Percentiles rank a stretch among this genome's conserved stretches.
Conservation (phyloP, 1,140 invertebrate genomes). For the Helicoverpa zea region DNA sequence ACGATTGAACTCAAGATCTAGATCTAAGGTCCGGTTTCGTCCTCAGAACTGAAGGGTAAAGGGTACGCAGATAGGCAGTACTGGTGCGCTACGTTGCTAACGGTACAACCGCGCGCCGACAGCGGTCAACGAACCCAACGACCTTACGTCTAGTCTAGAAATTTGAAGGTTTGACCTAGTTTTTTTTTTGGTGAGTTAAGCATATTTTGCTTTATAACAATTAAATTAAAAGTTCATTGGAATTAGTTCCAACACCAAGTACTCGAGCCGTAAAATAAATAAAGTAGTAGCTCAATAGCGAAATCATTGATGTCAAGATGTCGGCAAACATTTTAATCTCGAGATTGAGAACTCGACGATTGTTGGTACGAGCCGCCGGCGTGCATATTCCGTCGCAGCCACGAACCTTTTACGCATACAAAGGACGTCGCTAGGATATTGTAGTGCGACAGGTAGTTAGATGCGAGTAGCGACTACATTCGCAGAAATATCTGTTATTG, state of each 20-base stretch:
- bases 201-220: conserved; percentile 24
- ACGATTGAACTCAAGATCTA: neutral
- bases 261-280: conserved; percentile 16
- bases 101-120: conserved; percentile 69
- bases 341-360: conserved; percentile 44
- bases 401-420: conserved; percentile 72
- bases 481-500: conserved; percentile 22
- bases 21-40: neutral
- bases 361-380: conserved; percentile 51
- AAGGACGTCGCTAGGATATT: conserved; percentile 62
- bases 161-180: conserved; percentile 80
- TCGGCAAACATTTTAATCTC: conserved; percentile 52
- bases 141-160: conserved; percentile 79
- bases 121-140: conserved; percentile 75
- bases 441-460: conserved; percentile 48
- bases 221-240: conserved; percentile 3
- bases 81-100: conserved; percentile 65
- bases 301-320: conserved; percentile 42
- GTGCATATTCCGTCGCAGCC: conserved; percentile 57
- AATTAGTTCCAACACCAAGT: neutral
- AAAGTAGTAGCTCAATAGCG: conserved; percentile 27
- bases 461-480: conserved; percentile 22
- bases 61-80: conserved; percentile 64
- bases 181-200: conserved; percentile 61
- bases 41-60: conserved; percentile 59